A percentile compares a stretch with the other conserved stretches of the same genome.
These are phyloP conservation scores for Melieria omissa DNA, from an alignment of 2,888 invertebrate species.

Conservation along the genomic window DNA sequence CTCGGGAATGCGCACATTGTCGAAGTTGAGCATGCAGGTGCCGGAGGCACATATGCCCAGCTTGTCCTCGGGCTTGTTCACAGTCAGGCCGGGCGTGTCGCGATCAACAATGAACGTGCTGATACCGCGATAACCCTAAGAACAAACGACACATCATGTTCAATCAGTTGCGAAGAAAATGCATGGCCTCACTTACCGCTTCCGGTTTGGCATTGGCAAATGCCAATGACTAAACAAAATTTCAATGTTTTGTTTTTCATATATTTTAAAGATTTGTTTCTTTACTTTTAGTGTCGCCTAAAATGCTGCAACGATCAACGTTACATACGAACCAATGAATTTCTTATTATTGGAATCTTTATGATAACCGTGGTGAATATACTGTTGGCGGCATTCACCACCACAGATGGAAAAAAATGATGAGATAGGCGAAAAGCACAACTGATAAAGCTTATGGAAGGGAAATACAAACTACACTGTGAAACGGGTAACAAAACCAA, in stretches of 20 bases:
- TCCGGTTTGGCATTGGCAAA: constrained; percentile 94
- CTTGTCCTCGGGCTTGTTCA: constrained; percentile 94
- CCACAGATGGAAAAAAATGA: constrained; percentile 50
- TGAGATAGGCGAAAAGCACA: neutral
- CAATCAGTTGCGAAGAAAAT: neutral
- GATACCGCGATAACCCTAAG: constrained; percentile 92
- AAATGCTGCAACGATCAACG: constrained; percentile 54
- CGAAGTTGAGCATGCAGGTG: constrained; percentile 94
- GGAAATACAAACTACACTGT: no score
- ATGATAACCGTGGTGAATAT: constrained; percentile 77
- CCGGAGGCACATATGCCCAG: constrained; percentile 92
- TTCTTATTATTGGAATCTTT: constrained; percentile 74
- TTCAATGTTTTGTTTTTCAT: constrained; percentile 5
- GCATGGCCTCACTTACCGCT: constrained; percentile 71
- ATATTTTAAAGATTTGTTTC: constrained; percentile 3
- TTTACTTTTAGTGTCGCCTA: constrained; percentile 55
- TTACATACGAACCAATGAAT: constrained; percentile 72
- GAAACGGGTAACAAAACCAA: no score
- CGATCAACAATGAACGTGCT: constrained; percentile 95
- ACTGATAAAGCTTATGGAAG: neutral
- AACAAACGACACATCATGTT: neutral
- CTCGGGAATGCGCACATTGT: constrained; percentile 90
- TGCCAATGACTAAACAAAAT: constrained; percentile 69
- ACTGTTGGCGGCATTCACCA: constrained; percentile 70
- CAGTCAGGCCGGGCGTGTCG: constrained; percentile 83